Evolutionary conservation across 2,113 vertebrate genomes (phyloP).

Genomic region (Rhinopomastus cyanomelas): DNA sequence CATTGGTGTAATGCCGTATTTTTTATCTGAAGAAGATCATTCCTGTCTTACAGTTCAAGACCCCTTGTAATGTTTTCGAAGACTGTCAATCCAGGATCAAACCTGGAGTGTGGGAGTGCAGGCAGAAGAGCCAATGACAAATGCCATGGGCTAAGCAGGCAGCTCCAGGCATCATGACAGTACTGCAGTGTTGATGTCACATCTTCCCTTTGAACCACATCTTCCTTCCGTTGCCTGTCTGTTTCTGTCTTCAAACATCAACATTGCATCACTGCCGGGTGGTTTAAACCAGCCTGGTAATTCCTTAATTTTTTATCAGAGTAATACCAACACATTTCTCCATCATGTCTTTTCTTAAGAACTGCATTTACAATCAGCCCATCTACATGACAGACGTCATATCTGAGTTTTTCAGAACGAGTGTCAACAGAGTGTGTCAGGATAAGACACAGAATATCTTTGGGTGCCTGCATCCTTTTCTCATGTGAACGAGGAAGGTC

Average conservation of each 20-base stretch:
- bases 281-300: neutral
- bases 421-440: neutral
- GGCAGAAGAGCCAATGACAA: neutral
- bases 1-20: neutral
- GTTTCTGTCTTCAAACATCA: neutral
- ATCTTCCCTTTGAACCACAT: neutral
- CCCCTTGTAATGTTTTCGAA: neutral
- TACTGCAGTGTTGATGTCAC: neutral
- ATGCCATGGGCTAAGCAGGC: neutral
- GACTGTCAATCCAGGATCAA: neutral
- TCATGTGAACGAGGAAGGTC: neutral
- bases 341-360: neutral
- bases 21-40: neutral
- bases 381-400: neutral
- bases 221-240: neutral
- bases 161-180: neutral
- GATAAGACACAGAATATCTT: neutral
- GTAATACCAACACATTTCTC: neutral
- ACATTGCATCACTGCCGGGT: rapidly evolving
- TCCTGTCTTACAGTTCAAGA: neutral
- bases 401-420: neutral
- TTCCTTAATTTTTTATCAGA: neutral
- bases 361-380: neutral
- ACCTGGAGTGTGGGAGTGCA: neutral
- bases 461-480: neutral